Evolutionary conservation across 35 echinoderm and acorn worm species (phyloP).

Genomic region (Apostichopus parvimensis): DNA sequence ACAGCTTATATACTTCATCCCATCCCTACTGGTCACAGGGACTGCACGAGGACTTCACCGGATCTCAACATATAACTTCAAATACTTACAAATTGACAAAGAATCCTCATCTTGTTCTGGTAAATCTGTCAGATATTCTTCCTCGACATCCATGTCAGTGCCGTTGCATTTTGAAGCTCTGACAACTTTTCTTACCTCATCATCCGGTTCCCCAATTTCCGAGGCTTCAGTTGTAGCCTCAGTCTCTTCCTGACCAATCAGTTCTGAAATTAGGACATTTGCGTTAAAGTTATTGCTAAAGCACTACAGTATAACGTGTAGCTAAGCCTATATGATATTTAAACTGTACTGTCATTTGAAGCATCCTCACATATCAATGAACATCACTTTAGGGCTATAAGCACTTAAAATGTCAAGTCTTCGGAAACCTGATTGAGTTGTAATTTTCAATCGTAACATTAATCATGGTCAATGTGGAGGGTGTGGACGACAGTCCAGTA

Average conservation of each 20-base stretch:
- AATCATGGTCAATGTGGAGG: too few species aligned
- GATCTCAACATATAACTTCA: too few species aligned
- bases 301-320: too few species aligned
- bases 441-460: too few species aligned
- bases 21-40: neutral
- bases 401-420: too few species aligned
- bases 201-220: neutral
- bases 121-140: slow-evolving; percentile 13
- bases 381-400: too few species aligned
- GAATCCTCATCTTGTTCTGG: slow-evolving; percentile 6
- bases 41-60: too few species aligned
- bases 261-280: neutral
- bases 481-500: too few species aligned
- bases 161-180: neutral
- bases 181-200: neutral
- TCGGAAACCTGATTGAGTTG: too few species aligned
- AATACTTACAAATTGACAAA: slow-evolving; percentile 7
- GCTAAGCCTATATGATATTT: too few species aligned
- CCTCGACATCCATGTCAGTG: neutral
- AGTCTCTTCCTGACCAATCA: neutral
- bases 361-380: too few species aligned
- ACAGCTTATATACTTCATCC: neutral
- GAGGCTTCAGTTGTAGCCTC: neutral
- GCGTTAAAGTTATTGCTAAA: neutral
- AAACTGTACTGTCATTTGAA: too few species aligned